Percentiles rank a stretch among this genome's conserved stretches.
These are phyloP conservation scores for Holocentrus rufus DNA, from an alignment of 2,797 vertebrate species.

Conservation along the genomic window DNA sequence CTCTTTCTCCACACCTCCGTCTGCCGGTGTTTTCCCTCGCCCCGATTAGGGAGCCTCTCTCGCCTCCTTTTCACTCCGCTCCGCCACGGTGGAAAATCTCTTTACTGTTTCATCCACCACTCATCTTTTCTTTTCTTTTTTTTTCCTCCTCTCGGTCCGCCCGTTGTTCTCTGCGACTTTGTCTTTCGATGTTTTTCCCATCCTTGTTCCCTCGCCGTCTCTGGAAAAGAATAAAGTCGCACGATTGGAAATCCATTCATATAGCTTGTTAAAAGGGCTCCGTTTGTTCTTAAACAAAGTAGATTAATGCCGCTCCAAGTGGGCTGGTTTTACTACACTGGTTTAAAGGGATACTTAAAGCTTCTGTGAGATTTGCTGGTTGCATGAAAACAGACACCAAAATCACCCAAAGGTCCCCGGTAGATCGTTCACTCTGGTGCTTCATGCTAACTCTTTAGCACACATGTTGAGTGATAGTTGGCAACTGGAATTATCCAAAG, in stretches of 20 bases:
- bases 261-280: slow-evolving; percentile 26
- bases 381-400: background rate
- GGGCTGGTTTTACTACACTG: background rate
- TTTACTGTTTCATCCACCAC: slow-evolving; percentile 44
- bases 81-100: slow-evolving; percentile 68
- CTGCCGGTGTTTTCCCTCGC: slow-evolving; percentile 63
- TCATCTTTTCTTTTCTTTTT: slow-evolving; percentile 25
- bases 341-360: background rate
- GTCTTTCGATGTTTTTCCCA: slow-evolving; percentile 48
- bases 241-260: slow-evolving; percentile 46
- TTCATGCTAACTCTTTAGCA: too few relatives aligned
- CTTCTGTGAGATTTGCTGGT: too few relatives aligned
- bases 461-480: too few relatives aligned
- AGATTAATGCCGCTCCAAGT: slow-evolving; percentile 6
- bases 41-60: slow-evolving; percentile 63
- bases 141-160: slow-evolving; percentile 17
- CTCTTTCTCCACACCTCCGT: slow-evolving; percentile 71
- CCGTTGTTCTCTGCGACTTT: slow-evolving; percentile 37
- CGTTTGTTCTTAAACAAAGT: slow-evolving; percentile 15
- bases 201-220: slow-evolving; percentile 21
- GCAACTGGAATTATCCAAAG: too few relatives aligned
- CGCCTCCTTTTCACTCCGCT: slow-evolving; percentile 51
- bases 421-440: too few relatives aligned
- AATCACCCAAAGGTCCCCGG: too few relatives aligned
- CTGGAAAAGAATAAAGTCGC: slow-evolving; percentile 4